Base-by-base conservation (phyloP, 1,140 invertebrate species). In the Bombus difficillimus region DNA sequence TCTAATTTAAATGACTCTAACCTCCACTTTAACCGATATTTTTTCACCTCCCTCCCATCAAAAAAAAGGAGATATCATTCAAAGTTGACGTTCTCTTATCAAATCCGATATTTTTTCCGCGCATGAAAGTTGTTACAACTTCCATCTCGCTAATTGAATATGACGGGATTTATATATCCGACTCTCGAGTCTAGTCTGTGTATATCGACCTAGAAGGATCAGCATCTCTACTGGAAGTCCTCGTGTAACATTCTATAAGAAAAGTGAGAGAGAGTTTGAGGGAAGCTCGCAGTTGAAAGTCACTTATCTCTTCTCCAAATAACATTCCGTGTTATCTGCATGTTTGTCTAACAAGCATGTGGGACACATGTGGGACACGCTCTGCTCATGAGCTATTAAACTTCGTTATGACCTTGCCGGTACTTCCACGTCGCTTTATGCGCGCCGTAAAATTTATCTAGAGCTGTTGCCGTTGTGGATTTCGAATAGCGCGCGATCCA, bases 361-460 rank as follows among this genome's bases (percentile, higher is more conserved):
- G 18, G 71, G 43, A 66, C 57, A 74, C 76, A 34, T 59, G 9
- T 39, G 18, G 71, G 43, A 66, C 57, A 74, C 28, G 25, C n/a
- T 39, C 75, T 75, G 28, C 86, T 88, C 81, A 64, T 75, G 88
- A 88, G 53, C 87, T 88, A 88, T 88, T 88, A 88, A 89, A 89
- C 57, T 59, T 53, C 47, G 78, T 88, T 88, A 82, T 64, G 69
- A 86, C 64, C 41, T 77, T 75, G 68, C 41, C 76, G 39, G 73
- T 32, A 32, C 6, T 43, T 66, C 53, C 71, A 47, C 25, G 41
- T 10, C 62, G 53, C 43, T 80, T 81, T 80, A 88, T 79, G 77
- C 73, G 37, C 9, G 1, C 75, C 88, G 37, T 89, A 88, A 88
- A 88, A 81, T 81, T 88, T 88, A 83, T 88, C 79, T 64, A 28